Percentiles rank a stretch among this genome's conserved stretches.
phyloP scores from a whole-genome alignment of 2,797 vertebrate species.

The Chloroceryle inda region DNA sequence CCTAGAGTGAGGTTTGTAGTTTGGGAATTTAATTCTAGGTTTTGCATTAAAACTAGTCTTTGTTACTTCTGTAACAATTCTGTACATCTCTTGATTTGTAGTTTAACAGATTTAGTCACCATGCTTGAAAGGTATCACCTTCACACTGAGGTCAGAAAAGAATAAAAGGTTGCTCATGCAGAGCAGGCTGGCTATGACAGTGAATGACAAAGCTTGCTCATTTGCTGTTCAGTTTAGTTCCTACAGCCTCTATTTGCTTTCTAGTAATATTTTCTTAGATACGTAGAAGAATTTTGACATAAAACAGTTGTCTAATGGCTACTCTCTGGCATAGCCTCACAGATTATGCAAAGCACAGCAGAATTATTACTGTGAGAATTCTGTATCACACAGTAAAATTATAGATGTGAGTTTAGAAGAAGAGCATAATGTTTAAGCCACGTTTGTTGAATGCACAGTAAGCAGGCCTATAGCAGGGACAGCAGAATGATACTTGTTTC shows the following conservation, averaged over 20 bases:
- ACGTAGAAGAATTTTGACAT: not conserved
- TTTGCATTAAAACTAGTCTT: conserved; percentile 63
- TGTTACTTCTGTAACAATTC: conserved; percentile 60
- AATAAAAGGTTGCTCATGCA: conserved; percentile 67
- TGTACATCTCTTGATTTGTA: conserved; percentile 58
- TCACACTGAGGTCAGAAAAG: conserved; percentile 57
- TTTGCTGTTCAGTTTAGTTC: not conserved
- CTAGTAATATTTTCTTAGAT: not conserved
- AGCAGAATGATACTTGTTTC: not conserved
- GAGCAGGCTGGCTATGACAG: conserved; percentile 62
- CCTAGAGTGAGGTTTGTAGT: conserved; percentile 50
- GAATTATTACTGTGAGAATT: not conserved
- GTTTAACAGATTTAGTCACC: conserved; percentile 69
- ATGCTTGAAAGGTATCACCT: conserved; percentile 65
- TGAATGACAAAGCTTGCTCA: conserved; percentile 39
- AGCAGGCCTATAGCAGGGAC: not conserved
- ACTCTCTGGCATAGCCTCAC: not conserved
- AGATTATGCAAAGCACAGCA: not conserved
- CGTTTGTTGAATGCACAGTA: not conserved
- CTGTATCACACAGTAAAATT: not conserved
- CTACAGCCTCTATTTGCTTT: not conserved
- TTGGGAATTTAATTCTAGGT: conserved; percentile 71
- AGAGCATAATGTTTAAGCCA: not conserved
- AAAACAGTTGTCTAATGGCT: not conserved
- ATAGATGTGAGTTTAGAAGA: not conserved